A percentile compares a stretch with the other conserved stretches of the same genome.
Evolutionary conservation across 92 coral and sea anemone species (phyloP).

Genomic region (Siderastrea radians): DNA sequence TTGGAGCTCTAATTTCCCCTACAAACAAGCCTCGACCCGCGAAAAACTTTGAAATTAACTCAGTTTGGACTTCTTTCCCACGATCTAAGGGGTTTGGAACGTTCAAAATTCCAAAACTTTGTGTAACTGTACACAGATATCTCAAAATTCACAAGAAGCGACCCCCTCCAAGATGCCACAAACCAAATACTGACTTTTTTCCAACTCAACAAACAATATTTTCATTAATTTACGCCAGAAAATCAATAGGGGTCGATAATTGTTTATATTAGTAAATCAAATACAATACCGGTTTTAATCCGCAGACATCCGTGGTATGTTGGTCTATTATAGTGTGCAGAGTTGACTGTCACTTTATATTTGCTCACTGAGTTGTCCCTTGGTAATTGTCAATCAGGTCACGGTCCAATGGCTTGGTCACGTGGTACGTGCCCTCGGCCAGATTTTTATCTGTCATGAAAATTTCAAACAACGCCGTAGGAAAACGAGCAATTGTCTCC

Average conservation of each 20-base stretch:
- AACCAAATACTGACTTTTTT: conserved; percentile 18
- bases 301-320: conserved; percentile 72
- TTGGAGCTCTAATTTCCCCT: no score
- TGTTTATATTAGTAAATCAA: conserved; percentile 56
- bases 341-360: conserved; percentile 32
- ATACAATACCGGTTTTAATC: conserved; percentile 55
- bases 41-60: no score
- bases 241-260: conserved; percentile 55
- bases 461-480: conserved; percentile 35
- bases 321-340: conserved; percentile 44
- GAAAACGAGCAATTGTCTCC: conserved; percentile 31
- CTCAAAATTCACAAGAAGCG: conserved; percentile 17
- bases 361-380: conserved; percentile 15
- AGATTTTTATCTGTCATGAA: conserved; percentile 2
- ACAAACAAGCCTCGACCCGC: no score
- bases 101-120: not conserved
- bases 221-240: conserved; percentile 57
- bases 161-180: conserved; percentile 52
- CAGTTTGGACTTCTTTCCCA: not conserved
- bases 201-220: conserved; percentile 50
- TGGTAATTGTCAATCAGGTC: conserved; percentile 39
- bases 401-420: conserved; percentile 35
- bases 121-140: conserved; percentile 1
- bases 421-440: conserved; percentile 6
- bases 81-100: conserved; percentile 2